Base-by-base conservation (phyloP, 2,113 vertebrate genomes). In the Silurus meridionalis region DNA sequence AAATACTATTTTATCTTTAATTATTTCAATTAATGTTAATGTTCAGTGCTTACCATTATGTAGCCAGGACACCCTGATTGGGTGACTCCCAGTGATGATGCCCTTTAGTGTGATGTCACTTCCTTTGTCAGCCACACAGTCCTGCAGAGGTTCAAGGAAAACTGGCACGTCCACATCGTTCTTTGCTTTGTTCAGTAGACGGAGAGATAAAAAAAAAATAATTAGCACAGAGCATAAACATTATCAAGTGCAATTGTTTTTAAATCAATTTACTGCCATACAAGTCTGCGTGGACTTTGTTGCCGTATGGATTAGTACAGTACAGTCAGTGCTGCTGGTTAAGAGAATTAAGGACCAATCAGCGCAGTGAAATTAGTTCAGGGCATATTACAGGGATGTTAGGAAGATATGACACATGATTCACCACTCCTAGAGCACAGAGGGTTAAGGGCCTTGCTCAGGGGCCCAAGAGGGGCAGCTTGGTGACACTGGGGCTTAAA, bases 21-120 rank as follows among this genome's bases (percentile, higher is more conserved):
- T 58, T 58, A 15, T 58, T 37, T 15, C 28, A 63, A 50, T 82
- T 14, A 79, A 67, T 37, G 37, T 37, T 37, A 37, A 37, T 37
- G 37, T 37, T 37, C 37, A 37, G 37, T 37, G 37, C 94, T 93
- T 87, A 95, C 95, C 95, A 88, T 95, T 95, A 88, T 95, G 95
- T 79, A 94, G 60, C 95, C 94, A 95, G 1, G 88, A 91, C 74
- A 93, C 89, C 58, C 63, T 91, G 79, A 94, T 88, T 0, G 95
- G 94, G 85, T 88, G 90, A 85, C 88, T 90, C 52, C 95, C 94
- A 1, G 87, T 74, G 75, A 95, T 78, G 72, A 87, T 80, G 0
- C 91, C 94, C 7, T 82, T 79, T 14, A 95, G 86, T 0, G 37
- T 90, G 88, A 95, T 89, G 88, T 94, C 90, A 52, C 67, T 14